Percentiles rank a stretch among this genome's conserved stretches.
Conservation (phyloP, 2,113 vertebrate species). For the Jacana jacana region DNA sequence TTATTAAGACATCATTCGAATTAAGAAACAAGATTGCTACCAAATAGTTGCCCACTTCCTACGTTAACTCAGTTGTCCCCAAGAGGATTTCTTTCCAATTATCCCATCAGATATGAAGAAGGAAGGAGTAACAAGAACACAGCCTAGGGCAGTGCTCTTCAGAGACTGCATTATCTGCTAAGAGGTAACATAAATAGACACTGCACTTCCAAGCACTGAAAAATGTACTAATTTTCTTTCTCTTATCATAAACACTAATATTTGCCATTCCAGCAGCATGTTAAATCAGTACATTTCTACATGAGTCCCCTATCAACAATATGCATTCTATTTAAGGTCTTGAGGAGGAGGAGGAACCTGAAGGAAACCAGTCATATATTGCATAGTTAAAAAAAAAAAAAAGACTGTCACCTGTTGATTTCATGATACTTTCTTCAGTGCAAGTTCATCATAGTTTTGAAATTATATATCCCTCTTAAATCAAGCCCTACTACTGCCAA, state of each 20-base stretch:
- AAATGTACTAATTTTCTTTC: background rate
- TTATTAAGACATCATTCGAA: background rate
- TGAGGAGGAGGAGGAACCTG: background rate
- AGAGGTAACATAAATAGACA: constrained; percentile 16
- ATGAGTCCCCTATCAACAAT: background rate
- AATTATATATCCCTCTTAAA: background rate
- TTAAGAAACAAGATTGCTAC: background rate
- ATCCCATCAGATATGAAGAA: background rate
- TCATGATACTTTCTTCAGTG: background rate
- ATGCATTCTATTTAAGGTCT: background rate
- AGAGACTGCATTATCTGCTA: background rate
- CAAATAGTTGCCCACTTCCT: background rate
- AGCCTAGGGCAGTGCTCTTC: background rate
- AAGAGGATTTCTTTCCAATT: background rate
- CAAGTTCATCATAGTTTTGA: background rate
- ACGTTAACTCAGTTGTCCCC: background rate
- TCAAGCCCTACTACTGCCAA: background rate
- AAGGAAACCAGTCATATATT: background rate
- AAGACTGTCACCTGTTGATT: background rate
- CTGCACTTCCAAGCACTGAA: background rate
- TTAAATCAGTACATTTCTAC: background rate
- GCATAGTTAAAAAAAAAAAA: background rate
- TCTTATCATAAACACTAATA: background rate
- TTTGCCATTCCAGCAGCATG: background rate
- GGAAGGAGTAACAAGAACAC: constrained; percentile 4